Conservation (phyloP, 2,888 invertebrate species). For the Ganaspis brasiliensis region DNA sequence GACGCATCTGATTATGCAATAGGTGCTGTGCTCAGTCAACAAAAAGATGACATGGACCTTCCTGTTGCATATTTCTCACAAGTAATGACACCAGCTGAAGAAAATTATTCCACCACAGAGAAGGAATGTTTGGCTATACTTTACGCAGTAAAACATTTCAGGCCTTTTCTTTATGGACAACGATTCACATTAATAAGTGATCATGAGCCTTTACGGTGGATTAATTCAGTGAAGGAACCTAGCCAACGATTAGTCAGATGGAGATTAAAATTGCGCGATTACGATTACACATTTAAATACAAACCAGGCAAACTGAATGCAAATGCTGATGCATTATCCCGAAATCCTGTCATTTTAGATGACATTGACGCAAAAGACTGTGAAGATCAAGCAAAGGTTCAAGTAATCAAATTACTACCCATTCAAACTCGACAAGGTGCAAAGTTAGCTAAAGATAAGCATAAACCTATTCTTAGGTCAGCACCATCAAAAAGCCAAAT, state of each 20-base stretch:
- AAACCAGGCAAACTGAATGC: conserved; percentile 51
- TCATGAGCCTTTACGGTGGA: conserved; percentile 23
- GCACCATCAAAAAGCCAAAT: background rate
- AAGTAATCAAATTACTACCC: background rate
- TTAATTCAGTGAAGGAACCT: background rate
- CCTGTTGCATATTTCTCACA: conserved; percentile 45
- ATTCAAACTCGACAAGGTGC: background rate
- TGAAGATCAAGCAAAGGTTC: background rate
- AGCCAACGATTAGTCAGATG: no score
- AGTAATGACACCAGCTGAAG: conserved; percentile 34
- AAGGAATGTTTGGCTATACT: conserved; percentile 44
- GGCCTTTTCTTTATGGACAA: conserved; percentile 46
- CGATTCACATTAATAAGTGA: conserved; percentile 45
- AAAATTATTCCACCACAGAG: conserved; percentile 48
- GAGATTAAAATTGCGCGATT: conserved; percentile 48
- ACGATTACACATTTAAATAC: conserved; percentile 52
- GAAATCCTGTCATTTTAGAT: conserved; percentile 47
- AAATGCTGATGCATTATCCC: conserved; percentile 53
- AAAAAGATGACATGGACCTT: conserved; percentile 19
- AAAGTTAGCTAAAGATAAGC: background rate
- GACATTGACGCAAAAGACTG: background rate
- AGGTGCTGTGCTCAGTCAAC: conserved; percentile 44
- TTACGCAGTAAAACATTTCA: conserved; percentile 38
- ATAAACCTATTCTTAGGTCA: background rate
- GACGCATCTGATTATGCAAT: conserved; percentile 48